These are phyloP conservation scores for Eurytoma californica DNA, from an alignment of 2,888 invertebrate genomes.

Conservation along the genomic window DNA sequence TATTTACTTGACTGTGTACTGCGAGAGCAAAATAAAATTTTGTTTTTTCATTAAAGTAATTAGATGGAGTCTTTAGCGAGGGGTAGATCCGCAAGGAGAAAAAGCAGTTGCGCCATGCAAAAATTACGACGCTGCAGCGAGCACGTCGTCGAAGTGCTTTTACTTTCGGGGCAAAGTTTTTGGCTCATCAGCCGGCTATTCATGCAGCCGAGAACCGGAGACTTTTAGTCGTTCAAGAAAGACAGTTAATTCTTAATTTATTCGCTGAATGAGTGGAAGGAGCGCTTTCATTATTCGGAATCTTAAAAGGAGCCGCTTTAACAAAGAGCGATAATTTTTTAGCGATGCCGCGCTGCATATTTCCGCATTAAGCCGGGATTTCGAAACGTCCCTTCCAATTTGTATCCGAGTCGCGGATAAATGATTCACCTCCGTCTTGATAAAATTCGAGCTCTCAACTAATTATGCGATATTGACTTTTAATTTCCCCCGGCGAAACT, in stretches of 20 bases:
- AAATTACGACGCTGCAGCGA: slow-evolving; percentile 34
- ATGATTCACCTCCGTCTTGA: no score
- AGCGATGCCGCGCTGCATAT: slow-evolving; percentile 18
- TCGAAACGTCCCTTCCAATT: not conserved
- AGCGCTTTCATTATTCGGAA: slow-evolving; percentile 52
- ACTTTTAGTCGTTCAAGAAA: slow-evolving; percentile 49
- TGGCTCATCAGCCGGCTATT: slow-evolving; percentile 53
- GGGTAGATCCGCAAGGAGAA: not conserved
- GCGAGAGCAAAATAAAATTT: not conserved
- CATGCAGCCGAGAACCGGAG: slow-evolving; percentile 39
- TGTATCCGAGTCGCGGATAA: not conserved
- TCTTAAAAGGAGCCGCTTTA: slow-evolving; percentile 43
- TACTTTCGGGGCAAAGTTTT: slow-evolving; percentile 52
- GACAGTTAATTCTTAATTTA: slow-evolving; percentile 56
- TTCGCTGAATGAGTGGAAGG: slow-evolving; percentile 41
- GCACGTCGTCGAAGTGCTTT: slow-evolving; percentile 43
- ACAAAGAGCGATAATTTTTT: slow-evolving; percentile 26
- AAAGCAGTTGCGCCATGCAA: slow-evolving; percentile 25
- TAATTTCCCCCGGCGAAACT: no score
- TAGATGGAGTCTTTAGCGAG: slow-evolving; percentile 28
- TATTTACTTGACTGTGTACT: not conserved
- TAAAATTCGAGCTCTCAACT: not conserved
- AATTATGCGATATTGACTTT: no score
- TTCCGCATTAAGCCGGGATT: no score
- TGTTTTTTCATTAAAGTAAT: slow-evolving; percentile 42